A percentile compares a stretch with the other conserved stretches of the same genome.
These are phyloP conservation scores for Nyctalus aviator DNA, from an alignment of 2,797 vertebrate genomes.

Conservation along the genomic window DNA sequence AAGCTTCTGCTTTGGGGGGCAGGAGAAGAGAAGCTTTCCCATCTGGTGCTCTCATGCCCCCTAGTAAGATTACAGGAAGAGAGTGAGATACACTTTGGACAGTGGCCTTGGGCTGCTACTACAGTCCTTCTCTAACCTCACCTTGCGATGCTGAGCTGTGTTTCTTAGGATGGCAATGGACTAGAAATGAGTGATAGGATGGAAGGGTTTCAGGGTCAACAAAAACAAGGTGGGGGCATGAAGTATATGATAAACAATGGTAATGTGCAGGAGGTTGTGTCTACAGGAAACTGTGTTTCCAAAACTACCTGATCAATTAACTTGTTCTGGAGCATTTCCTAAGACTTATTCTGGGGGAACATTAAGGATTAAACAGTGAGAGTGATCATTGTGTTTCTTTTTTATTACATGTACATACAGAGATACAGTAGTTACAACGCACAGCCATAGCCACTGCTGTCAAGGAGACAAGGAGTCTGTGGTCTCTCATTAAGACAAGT, in stretches of 20 bases:
- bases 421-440: neutral
- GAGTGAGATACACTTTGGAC: neutral
- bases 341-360: neutral
- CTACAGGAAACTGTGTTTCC: neutral
- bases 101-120: neutral
- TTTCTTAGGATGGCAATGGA: neutral
- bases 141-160: neutral
- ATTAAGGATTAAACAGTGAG: neutral
- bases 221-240: neutral
- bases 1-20: neutral
- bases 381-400: neutral
- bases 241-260: neutral
- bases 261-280: too few relatives aligned
- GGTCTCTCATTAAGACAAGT: conserved; percentile 55
- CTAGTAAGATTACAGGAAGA: neutral
- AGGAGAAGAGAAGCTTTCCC: neutral
- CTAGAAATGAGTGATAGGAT: neutral
- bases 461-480: neutral
- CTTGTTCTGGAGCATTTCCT: neutral
- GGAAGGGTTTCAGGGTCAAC: neutral
- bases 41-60: neutral
- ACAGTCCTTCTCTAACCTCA: neutral
- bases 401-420: neutral
- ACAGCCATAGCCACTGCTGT: neutral
- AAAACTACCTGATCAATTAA: neutral